Conservation (phyloP, 2,797 vertebrate genomes). For the Intellagama lesueurii region DNA sequence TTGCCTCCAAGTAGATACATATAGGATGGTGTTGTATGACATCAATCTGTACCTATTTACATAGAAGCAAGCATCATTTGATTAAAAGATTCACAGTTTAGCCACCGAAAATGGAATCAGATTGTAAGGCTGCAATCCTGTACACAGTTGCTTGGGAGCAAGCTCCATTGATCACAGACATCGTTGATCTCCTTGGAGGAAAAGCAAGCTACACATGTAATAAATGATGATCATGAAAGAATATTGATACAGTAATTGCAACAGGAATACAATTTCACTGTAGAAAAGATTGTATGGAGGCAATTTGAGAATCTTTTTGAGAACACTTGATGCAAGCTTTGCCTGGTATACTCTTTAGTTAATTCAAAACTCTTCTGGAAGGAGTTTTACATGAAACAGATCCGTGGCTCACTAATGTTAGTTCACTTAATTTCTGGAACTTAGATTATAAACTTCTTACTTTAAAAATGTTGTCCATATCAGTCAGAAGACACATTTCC, state of each 20-base stretch:
- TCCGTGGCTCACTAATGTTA: neutral
- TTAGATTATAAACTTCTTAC: slow-evolving; percentile 43
- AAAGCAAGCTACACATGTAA: neutral
- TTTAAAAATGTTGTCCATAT: neutral
- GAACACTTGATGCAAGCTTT: neutral
- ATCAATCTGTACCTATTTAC: neutral
- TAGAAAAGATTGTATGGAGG: neutral
- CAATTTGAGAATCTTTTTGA: neutral
- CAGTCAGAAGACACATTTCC: neutral
- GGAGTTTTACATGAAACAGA: neutral
- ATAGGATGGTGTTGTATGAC: neutral
- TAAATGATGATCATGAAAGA: neutral
- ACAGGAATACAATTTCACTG: neutral
- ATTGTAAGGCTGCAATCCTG: neutral
- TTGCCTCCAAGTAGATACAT: neutral
- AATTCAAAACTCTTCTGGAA: neutral
- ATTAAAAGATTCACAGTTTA: neutral
- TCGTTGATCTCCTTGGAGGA: neutral
- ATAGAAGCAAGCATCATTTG: slow-evolving; percentile 1
- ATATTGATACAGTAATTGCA: neutral
- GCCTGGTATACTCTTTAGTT: neutral
- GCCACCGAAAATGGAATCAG: neutral
- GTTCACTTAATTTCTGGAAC: slow-evolving; percentile 21
- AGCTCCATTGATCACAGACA: neutral
- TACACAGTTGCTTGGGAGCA: neutral